phyloP scores from a whole-genome alignment of 2,113 vertebrate species.

The Psilopsiagon aymara region DNA sequence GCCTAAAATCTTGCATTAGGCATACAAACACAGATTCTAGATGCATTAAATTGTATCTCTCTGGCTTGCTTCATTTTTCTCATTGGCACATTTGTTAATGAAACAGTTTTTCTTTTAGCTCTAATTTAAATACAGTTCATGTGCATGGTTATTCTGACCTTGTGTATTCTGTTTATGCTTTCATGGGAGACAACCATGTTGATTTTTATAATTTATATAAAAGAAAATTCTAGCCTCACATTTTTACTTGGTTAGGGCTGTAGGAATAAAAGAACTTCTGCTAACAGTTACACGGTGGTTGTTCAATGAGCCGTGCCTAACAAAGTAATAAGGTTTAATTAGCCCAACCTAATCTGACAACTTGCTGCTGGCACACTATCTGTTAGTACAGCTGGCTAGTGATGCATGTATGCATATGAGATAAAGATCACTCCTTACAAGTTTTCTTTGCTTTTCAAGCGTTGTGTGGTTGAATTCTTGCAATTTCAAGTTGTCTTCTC shows the following conservation, averaged over 20 bases:
- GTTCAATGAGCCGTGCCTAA: neutral
- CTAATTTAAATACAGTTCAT: neutral
- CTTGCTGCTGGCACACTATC: neutral
- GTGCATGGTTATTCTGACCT: neutral
- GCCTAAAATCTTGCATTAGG: neutral
- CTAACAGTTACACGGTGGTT: neutral
- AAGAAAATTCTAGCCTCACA: neutral
- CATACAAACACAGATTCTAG: neutral
- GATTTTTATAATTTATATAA: neutral
- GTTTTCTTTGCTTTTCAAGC: neutral
- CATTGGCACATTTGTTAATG: neutral
- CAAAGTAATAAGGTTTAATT: conserved; percentile 11
- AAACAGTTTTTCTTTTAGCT: neutral
- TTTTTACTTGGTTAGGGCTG: neutral
- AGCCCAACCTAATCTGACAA: neutral
- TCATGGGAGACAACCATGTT: neutral
- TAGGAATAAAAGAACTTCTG: neutral
- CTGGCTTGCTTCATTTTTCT: neutral
- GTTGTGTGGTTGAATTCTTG: neutral
- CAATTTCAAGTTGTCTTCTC: neutral
- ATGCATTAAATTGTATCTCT: neutral
- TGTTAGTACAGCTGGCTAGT: neutral
- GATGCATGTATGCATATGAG: neutral
- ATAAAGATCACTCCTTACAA: neutral
- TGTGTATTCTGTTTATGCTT: neutral